Evolutionary conservation across 2,888 invertebrate genomes (phyloP), one percentile per base, ranked within the genome.

Genomic region (Latrodectus hesperus): DNA sequence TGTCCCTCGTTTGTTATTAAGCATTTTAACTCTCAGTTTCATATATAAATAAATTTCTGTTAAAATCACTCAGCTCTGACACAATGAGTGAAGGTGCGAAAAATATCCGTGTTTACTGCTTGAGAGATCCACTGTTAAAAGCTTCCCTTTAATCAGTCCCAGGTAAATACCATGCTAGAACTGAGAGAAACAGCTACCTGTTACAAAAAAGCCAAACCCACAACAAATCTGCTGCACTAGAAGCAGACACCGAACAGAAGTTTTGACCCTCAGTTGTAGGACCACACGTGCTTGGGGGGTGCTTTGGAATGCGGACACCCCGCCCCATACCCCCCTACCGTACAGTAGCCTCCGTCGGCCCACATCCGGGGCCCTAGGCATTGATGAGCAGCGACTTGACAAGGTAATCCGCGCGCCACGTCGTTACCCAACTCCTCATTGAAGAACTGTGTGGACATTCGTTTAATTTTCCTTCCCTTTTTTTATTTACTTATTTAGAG

Each of bases 321-420:
- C 67, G 38, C 87, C 73, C 73, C 75, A 22, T 64, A 60, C 75
- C 72, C 72, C 38, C 38, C 38, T 72, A 64, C 22, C 55, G 26
- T 49, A 77, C 84, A 53, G 84, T 84, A 84, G 84, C 83, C 84
- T 75, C 67, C 73, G 74, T 70, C 75, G 76, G 75, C 85, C 85
- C 75, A 82, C 86, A 87, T 87, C 86, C 86, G 86, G 86, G 85
- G 79, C 85, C 85, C 74, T n/a, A 55, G 81, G 84, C 76, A 64
- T 60, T 78, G 84, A 84, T 78, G 84, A 78, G 83, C 70, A 77
- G 22, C 70, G 51, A 65, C 68, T 78, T 88, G 87, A 88, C 87
- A 88, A 67, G 87, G 83, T 85, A 85, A 85, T 85, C 85, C 79
- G 60, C 78, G 60, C 55, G 73, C 84, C 65, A 68, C 78, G 76